Conservation (phyloP, 2,797 vertebrate species). For the Melanogrammus aeglefinus region DNA sequence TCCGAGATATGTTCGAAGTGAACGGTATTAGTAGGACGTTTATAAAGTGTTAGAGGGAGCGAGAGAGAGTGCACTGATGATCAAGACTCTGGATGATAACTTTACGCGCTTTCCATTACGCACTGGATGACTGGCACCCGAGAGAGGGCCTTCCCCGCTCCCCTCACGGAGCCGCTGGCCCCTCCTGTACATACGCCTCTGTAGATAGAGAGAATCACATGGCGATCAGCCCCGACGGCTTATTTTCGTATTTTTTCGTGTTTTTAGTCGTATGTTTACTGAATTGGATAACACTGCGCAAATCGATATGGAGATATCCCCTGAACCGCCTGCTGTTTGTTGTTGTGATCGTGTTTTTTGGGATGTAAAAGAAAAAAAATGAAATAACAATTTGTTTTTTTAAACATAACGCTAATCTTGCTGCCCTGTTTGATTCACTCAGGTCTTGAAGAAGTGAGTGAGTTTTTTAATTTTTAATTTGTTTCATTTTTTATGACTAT, state of each 20-base stretch:
- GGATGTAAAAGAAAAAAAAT: conserved; percentile 19
- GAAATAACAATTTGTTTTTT: not conserved
- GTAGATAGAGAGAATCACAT: conserved; percentile 9
- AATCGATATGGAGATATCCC: conserved; percentile 42
- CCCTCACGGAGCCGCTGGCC: conserved; percentile 7
- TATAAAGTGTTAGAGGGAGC: conserved; percentile 7
- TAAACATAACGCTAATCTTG: not conserved
- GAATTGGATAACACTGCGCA: conserved; percentile 31
- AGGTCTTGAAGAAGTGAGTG: not conserved
- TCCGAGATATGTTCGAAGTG: not conserved
- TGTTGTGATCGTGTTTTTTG: conserved; percentile 25
- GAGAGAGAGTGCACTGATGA: conserved; percentile 11
- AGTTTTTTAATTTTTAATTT: not conserved
- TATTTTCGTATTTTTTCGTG: conserved; percentile 33
- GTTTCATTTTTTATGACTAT: not conserved
- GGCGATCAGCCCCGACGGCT: conserved; percentile 26
- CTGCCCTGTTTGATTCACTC: not conserved
- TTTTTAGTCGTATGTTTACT: conserved; percentile 56
- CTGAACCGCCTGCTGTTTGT: conserved; percentile 28
- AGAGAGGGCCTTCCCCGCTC: conserved; percentile 33
- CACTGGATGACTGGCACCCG: conserved; percentile 39
- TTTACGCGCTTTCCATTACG: conserved; percentile 32
- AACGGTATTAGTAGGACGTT: conserved; percentile 5
- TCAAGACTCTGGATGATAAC: conserved; percentile 34
- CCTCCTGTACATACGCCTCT: conserved; percentile 47